Conservation (phyloP, 2,888 invertebrate genomes). For the Urechis unicinctus region DNA sequence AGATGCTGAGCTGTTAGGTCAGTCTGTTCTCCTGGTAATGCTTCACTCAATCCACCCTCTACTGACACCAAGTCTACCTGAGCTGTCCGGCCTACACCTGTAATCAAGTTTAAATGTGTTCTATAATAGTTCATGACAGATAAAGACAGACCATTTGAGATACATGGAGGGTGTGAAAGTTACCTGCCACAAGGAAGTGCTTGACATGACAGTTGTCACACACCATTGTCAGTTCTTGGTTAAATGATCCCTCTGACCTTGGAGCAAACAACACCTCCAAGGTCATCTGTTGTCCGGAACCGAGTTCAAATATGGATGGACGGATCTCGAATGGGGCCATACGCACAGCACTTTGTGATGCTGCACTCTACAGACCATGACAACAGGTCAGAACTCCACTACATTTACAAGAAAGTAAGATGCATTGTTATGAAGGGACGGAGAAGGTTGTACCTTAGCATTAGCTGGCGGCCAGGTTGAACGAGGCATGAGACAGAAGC, state of each 20-base stretch:
- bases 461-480: slow-evolving; percentile 45
- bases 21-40: slow-evolving; percentile 35
- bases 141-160: background rate
- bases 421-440: too few relatives aligned
- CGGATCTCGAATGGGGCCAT: slow-evolving; percentile 45
- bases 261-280: slow-evolving; percentile 47
- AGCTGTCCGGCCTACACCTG: slow-evolving; percentile 42
- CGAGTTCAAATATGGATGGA: slow-evolving; percentile 45
- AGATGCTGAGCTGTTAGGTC: slow-evolving; percentile 41
- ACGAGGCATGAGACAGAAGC: slow-evolving; percentile 44
- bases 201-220: slow-evolving; percentile 50
- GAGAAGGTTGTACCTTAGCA: slow-evolving; percentile 50
- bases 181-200: slow-evolving; percentile 42
- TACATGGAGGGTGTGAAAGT: background rate
- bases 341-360: slow-evolving; percentile 23
- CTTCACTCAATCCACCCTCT: slow-evolving; percentile 36
- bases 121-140: too few relatives aligned
- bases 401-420: too few relatives aligned
- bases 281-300: slow-evolving; percentile 29
- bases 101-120: too few relatives aligned
- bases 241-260: slow-evolving; percentile 26
- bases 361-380: slow-evolving; percentile 37
- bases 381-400: too few relatives aligned
- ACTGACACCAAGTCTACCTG: slow-evolving; percentile 32
- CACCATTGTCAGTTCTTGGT: slow-evolving; percentile 38